phyloP scores from a whole-genome alignment of 2,888 invertebrate species.

The Sminthurides aquaticus region DNA sequence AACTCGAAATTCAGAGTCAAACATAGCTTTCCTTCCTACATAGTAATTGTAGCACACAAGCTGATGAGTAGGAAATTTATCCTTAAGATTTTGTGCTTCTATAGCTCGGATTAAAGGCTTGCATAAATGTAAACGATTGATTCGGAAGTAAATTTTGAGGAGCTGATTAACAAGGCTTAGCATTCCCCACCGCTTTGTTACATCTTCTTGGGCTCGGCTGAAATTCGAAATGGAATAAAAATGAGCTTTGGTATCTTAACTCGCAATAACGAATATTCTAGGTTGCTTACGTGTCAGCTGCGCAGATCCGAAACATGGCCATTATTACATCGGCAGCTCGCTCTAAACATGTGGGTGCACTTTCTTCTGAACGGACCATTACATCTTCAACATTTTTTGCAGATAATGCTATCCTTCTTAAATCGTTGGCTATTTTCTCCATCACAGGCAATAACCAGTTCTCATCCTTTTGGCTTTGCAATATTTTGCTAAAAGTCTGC shows the following conservation, averaged over 20 bases:
- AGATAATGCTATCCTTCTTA: constrained; percentile 72
- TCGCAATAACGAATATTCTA: constrained; percentile 10
- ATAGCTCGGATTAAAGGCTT: constrained; percentile 95
- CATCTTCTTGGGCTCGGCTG: constrained; percentile 72
- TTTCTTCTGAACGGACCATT: constrained; percentile 33
- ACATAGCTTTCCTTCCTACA: constrained; percentile 96
- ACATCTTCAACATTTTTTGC: constrained; percentile 57
- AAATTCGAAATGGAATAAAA: constrained; percentile 37
- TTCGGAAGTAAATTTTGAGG: constrained; percentile 92
- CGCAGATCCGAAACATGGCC: constrained; percentile 89
- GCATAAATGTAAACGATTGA: constrained; percentile 78
- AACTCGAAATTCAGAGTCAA: constrained; percentile 88
- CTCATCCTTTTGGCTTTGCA: constrained; percentile 83
- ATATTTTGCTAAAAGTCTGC: constrained; percentile 68
- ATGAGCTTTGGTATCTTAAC: not conserved
- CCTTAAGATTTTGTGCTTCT: constrained; percentile 76
- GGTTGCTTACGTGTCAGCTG: constrained; percentile 68
- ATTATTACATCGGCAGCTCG: constrained; percentile 89
- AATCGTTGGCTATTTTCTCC: constrained; percentile 80
- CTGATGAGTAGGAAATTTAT: constrained; percentile 82
- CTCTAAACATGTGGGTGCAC: constrained; percentile 54
- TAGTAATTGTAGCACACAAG: constrained; percentile 95
- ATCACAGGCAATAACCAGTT: constrained; percentile 96
- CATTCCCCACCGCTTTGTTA: constrained; percentile 95
- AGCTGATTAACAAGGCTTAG: constrained; percentile 91